Conservation (phyloP, 2,113 vertebrate genomes). For the Periophthalmus modestus region DNA sequence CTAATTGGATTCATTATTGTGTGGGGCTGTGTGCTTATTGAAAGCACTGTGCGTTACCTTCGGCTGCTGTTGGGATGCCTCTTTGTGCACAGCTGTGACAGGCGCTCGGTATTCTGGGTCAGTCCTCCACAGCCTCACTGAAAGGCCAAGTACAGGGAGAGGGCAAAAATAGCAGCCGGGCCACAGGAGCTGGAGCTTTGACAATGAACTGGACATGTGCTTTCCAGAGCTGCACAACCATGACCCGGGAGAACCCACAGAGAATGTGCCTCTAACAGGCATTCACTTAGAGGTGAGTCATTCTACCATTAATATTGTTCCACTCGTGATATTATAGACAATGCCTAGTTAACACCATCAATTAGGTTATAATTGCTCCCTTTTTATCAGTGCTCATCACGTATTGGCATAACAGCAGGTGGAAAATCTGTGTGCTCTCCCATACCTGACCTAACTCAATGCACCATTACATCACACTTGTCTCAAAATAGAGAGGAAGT, state of each 20-base stretch:
- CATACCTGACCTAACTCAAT: no score
- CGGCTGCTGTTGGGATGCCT: conserved; percentile 35
- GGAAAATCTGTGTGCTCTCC: no score
- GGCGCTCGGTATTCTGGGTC: conserved; percentile 70
- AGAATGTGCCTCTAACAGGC: background rate
- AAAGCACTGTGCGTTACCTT: conserved; percentile 11
- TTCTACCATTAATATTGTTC: background rate
- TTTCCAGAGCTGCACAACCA: conserved; percentile 65
- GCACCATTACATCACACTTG: no score
- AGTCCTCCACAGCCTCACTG: conserved; percentile 62
- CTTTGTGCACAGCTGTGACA: conserved; percentile 54
- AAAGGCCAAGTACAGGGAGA: conserved; percentile 64
- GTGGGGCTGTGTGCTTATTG: conserved; percentile 4
- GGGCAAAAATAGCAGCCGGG: conserved; percentile 68
- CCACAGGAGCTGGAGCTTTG: conserved; percentile 63
- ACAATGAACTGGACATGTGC: conserved; percentile 66
- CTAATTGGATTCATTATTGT: conserved; percentile 25
- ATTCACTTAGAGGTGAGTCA: background rate
- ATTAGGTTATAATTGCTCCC: no score
- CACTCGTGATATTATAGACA: background rate
- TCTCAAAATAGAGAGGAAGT: no score
- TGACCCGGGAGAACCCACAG: conserved; percentile 30
- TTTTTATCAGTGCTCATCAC: no score
- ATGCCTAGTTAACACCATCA: no score
- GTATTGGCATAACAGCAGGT: no score